Percentiles rank a stretch among this genome's conserved stretches.
phyloP scores from a whole-genome alignment of 2,888 invertebrate species.

The Eudasyphora cyanicolor region DNA sequence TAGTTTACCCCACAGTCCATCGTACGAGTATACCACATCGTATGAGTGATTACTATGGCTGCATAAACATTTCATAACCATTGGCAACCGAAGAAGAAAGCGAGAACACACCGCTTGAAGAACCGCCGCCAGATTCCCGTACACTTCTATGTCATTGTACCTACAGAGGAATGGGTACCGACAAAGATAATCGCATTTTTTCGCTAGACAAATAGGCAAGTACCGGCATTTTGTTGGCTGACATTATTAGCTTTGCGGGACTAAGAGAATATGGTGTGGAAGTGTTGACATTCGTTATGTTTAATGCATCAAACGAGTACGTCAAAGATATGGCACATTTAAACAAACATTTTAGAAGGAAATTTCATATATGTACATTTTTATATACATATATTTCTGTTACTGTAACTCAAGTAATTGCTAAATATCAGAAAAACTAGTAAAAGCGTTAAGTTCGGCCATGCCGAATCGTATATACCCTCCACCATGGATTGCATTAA shows the following conservation, averaged over 20 bases:
- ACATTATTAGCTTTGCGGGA: not conserved
- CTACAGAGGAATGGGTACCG: not conserved
- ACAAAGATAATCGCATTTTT: constrained; percentile 33
- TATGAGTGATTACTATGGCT: constrained; percentile 53
- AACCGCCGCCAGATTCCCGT: not conserved
- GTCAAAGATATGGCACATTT: too few species aligned
- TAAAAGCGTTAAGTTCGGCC: too few species aligned
- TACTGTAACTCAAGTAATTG: too few species aligned
- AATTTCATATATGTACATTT: too few species aligned
- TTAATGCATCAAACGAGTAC: not conserved
- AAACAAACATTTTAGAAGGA: too few species aligned
- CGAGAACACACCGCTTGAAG: not conserved
- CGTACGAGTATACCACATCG: constrained; percentile 38
- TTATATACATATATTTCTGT: too few species aligned
- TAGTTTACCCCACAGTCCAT: not conserved
- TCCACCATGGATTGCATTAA: too few species aligned
- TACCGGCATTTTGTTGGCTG: not conserved
- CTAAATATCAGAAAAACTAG: too few species aligned
- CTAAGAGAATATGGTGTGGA: not conserved
- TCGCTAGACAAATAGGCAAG: constrained; percentile 46
- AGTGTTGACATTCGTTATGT: not conserved
- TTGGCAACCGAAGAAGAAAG: constrained; percentile 36
- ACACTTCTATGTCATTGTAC: not conserved
- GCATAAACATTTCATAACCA: constrained; percentile 56
- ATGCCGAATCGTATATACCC: too few species aligned